These are phyloP conservation scores for Ardeotis arabs DNA, from an alignment of 2,113 vertebrate genomes.

Conservation along the genomic window DNA sequence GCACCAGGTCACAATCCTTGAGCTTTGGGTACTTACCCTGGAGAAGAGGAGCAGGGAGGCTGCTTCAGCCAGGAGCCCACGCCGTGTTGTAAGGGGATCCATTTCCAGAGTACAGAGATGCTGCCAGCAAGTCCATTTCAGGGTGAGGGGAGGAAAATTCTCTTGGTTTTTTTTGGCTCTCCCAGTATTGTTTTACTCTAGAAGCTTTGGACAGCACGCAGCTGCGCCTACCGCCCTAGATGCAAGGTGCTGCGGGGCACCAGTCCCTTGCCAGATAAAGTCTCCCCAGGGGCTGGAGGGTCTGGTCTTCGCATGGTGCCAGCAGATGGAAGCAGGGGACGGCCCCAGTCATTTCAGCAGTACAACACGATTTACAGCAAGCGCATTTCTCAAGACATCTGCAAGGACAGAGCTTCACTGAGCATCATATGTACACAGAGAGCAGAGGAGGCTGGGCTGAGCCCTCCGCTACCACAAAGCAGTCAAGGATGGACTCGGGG, in stretches of 20 bases:
- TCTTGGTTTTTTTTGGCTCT: background rate
- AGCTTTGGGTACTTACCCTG: background rate
- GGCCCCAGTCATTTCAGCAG: background rate
- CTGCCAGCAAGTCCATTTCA: background rate
- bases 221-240: background rate
- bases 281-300: background rate
- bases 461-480: background rate
- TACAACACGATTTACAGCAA: constrained; percentile 24
- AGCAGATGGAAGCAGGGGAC: background rate
- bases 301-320: background rate
- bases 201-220: background rate
- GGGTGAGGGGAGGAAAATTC: background rate
- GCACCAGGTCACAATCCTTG: accelerated
- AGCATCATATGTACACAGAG: background rate
- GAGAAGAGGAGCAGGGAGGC: background rate
- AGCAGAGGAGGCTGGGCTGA: background rate
- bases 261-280: background rate
- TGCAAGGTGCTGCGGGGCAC: background rate
- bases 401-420: constrained; percentile 2
- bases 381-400: constrained; percentile 34
- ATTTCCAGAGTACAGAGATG: background rate
- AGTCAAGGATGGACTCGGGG: background rate
- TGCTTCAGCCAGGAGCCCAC: background rate
- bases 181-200: background rate
- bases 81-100: accelerated